These are phyloP conservation scores for Marasmarcha lunaedactyla DNA, from an alignment of 2,888 invertebrate genomes.

Conservation along the genomic window DNA sequence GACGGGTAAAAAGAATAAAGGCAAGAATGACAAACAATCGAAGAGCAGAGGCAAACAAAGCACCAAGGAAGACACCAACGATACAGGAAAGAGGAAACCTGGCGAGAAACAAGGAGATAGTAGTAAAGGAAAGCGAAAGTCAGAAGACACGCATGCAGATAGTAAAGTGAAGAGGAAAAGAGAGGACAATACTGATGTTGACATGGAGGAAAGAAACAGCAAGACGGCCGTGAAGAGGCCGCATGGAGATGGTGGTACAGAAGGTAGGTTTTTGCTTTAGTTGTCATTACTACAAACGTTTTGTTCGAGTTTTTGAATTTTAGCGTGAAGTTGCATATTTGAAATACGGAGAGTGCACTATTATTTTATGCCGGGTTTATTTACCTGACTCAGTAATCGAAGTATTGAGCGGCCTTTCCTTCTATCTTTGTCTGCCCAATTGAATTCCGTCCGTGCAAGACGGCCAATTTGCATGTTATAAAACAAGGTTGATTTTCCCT, in stretches of 20 bases:
- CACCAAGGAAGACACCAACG: conserved; percentile 36
- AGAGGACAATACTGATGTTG: conserved; percentile 30
- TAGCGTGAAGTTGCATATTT: too few species aligned
- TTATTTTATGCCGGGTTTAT: too few species aligned
- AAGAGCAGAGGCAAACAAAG: conserved; percentile 33
- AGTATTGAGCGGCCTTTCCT: too few species aligned
- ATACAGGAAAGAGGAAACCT: conserved; percentile 21
- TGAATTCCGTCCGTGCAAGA: too few species aligned
- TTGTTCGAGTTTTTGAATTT: too few species aligned
- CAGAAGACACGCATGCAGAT: conserved; percentile 24
- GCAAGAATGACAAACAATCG: conserved; percentile 22
- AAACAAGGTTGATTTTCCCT: too few species aligned
- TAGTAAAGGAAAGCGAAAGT: conserved; percentile 37
- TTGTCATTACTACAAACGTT: too few species aligned
- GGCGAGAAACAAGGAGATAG: conserved; percentile 29
- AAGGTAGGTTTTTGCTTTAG: conserved; percentile 21
- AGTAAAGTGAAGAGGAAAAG: conserved; percentile 43
- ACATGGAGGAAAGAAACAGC: conserved; percentile 24
- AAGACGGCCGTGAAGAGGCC: conserved; percentile 39
- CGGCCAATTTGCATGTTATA: too few species aligned
- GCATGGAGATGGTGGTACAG: conserved; percentile 25
- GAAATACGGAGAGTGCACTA: too few species aligned
- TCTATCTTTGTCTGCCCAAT: too few species aligned
- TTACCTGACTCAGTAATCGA: too few species aligned
- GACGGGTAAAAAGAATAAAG: conserved; percentile 41